phyloP scores from a whole-genome alignment of 2,888 invertebrate species.

The Falcaria lacertinaria region DNA sequence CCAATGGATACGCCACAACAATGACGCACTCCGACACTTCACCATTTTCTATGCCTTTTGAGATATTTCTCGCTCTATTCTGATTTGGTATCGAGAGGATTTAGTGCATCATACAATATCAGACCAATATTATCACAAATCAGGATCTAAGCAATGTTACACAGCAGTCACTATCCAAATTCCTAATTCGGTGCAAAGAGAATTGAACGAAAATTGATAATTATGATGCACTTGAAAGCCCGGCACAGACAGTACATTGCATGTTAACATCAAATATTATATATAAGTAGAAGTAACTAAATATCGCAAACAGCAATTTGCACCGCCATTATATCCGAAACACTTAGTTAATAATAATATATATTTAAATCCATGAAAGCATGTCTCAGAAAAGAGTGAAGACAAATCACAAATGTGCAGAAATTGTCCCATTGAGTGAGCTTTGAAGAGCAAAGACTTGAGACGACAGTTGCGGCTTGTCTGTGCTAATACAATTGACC shows the following conservation, averaged over 20 bases:
- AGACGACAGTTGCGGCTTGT: conserved; percentile 70
- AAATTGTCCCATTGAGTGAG: conserved; percentile 54
- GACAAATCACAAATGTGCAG: conserved; percentile 47
- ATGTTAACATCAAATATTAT: conserved; percentile 46
- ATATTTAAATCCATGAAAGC: conserved; percentile 72
- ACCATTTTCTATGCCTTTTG: conserved; percentile 71
- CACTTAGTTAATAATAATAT: conserved; percentile 57
- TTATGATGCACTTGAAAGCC: conserved; percentile 73
- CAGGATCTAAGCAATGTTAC: conserved; percentile 24
- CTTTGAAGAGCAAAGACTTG: conserved; percentile 68
- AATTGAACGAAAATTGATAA: conserved; percentile 50
- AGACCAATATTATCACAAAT: conserved; percentile 26
- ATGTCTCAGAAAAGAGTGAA: conserved; percentile 77
- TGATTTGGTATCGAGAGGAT: conserved; percentile 56
- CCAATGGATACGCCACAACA: conserved; percentile 67
- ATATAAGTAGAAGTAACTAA: conserved; percentile 59
- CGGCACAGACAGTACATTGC: conserved; percentile 69
- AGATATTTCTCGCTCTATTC: conserved; percentile 63
- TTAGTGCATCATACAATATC: conserved; percentile 75
- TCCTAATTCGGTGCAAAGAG: conserved; percentile 32
- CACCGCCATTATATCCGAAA: conserved; percentile 66
- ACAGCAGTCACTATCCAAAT: conserved; percentile 23
- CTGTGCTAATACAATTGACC: conserved; percentile 69
- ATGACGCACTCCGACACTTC: conserved; percentile 68
- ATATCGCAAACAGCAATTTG: conserved; percentile 68